phyloP scores from a whole-genome alignment of 2,113 vertebrate genomes.

The Rafetus swinhoei region DNA sequence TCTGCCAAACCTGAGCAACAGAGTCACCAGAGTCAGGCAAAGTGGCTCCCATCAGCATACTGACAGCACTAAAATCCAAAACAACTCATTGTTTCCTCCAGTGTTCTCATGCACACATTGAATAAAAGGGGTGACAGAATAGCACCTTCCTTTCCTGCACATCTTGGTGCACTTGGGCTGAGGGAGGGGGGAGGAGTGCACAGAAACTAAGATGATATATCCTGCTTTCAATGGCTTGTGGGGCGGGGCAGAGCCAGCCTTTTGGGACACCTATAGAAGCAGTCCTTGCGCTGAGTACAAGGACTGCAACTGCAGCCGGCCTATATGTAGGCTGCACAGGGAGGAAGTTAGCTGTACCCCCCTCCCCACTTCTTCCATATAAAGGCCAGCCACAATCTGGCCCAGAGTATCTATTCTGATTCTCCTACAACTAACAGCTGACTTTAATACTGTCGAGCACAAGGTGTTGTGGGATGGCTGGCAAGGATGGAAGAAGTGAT shows the following conservation, averaged over 20 bases:
- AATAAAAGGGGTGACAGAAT: background rate
- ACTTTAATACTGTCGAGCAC: background rate
- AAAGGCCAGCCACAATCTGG: background rate
- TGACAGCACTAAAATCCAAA: rapidly evolving
- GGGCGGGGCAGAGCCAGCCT: background rate
- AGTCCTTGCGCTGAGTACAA: background rate
- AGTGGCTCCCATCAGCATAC: too few relatives aligned
- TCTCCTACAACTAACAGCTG: background rate
- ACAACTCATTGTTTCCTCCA: rapidly evolving
- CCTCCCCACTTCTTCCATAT: background rate
- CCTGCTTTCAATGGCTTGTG: background rate
- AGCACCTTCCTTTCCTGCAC: rapidly evolving
- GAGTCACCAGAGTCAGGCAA: background rate
- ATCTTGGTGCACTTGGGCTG: background rate
- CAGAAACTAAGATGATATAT: background rate
- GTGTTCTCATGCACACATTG: background rate
- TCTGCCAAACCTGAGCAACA: background rate
- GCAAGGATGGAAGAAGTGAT: background rate
- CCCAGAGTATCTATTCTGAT: rapidly evolving
- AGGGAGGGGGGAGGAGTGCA: background rate
- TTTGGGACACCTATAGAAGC: background rate
- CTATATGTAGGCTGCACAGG: background rate
- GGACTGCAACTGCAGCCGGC: background rate
- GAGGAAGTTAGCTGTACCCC: background rate
- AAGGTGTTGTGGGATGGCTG: rapidly evolving